Evolutionary conservation across 1,140 invertebrate genomes (phyloP), one percentile per base, ranked within the genome.

Genomic region (Nasonia longicornis): DNA sequence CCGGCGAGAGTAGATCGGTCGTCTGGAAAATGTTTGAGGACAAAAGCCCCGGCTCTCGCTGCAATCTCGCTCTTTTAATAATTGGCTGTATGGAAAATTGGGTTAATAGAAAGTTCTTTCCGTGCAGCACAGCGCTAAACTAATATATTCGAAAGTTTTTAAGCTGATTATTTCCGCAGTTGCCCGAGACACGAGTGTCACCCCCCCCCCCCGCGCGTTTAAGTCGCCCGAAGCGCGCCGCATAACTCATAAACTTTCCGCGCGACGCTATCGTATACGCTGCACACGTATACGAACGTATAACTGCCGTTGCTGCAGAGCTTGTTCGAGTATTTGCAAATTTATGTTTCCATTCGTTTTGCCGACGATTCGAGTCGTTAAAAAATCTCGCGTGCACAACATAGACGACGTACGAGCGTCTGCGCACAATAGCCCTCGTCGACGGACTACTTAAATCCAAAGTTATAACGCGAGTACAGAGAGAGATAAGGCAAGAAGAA

Each of bases 31-130:
- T 26, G 29, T 71, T 71, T 8, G 31, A 76, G 31, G 31, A 64
- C 74, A 81, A 77, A 64, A 66, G 31, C 42, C 26, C 20, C 66
- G 31, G 0, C 1, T 26, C 26, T 26, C 26, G 26, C 22, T 35
- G 11, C 16, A 79, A 71, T 79, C 20, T 72, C 38, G 38, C 7
- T 42, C 70, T 79, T 79, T 72, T 79, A 79, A 79, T 79, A 67
- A 80, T 74, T 80, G 26, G 11, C 58, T 45, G 10, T 42, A 42
- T 42, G 16, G 73, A 63, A 81, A 81, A 81, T 81, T 76, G 70
- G 79, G 72, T 81, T 76, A 73, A 81, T 76, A 81, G 79, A 81
- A 58, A 58, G 29, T 71, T 26, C 26, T 76, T 76, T 76, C 48
- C 71, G 63, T 69, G 64, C 58, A 16, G 58, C 66, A 16, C 14